phyloP scores from a whole-genome alignment of 2,797 vertebrate species.

The Columba guinea region DNA sequence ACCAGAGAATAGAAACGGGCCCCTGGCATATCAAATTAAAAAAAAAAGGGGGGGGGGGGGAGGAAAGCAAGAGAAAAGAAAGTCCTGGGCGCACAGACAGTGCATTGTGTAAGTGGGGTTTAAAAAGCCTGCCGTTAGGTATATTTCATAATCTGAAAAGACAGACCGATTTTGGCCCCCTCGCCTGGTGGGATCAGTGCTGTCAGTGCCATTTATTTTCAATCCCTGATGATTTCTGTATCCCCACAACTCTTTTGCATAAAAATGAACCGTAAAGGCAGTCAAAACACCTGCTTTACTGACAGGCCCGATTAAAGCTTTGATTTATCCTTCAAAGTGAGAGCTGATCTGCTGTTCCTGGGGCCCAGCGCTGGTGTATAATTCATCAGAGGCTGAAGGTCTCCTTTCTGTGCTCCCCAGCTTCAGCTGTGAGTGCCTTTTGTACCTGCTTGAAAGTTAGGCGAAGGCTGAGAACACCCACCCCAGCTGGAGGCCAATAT shows the following conservation, averaged over 20 bases:
- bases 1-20: constrained; percentile 68
- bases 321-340: constrained; percentile 75
- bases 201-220: constrained; percentile 81
- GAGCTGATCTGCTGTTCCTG: constrained; percentile 58
- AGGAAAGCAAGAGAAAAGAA: constrained; percentile 37
- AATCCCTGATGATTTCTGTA: constrained; percentile 79
- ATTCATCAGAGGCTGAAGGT: constrained; percentile 75
- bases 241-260: constrained; percentile 76
- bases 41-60: background rate
- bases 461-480: constrained; percentile 16
- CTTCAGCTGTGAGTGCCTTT: constrained; percentile 69
- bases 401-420: constrained; percentile 46
- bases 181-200: constrained; percentile 76
- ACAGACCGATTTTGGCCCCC: constrained; percentile 76
- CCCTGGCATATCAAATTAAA: constrained; percentile 65
- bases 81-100: constrained; percentile 59
- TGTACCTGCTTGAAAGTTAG: constrained; percentile 59
- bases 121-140: constrained; percentile 69
- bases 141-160: constrained; percentile 81
- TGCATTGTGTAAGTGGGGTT: constrained; percentile 61
- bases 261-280: constrained; percentile 79
- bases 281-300: constrained; percentile 83
- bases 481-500: constrained; percentile 51
- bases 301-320: constrained; percentile 80
- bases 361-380: constrained; percentile 61